Base-by-base conservation (phyloP, 2,113 vertebrate species). In the Pseudorhombus dupliciocellatus region DNA sequence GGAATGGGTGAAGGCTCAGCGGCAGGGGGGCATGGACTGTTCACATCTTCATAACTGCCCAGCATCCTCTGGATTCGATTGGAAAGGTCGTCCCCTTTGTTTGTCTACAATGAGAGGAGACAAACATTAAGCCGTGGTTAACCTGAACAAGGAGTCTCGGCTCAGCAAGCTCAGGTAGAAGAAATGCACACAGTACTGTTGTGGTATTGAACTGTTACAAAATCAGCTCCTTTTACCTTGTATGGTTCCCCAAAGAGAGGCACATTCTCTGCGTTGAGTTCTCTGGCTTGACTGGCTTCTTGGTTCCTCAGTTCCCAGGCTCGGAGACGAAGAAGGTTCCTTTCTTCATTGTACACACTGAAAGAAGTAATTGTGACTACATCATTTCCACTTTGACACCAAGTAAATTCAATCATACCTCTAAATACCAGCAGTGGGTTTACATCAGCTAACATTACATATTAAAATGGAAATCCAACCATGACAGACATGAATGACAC, bases 201-300 rank as follows among this genome's bases (percentile, higher is more conserved):
- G 16, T 20, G 46, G 46, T n/a, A 48, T 48, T 48, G 46, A 48
- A 48, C 46, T 48, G n/a, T 52, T 52, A 50, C 50, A 52, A 12
- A 9, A 48, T 7, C 46, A 48, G 46, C 20, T n/a, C 24, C 6
- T 7, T 26, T 80, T 93, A 99, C 97, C 96, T 98, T 99, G 89
- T 96, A 97, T 30, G 97, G 98, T 79, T 97, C 93, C 87, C 93
- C 93, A 88, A 98, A 99, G 52, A 97, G 95, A 0, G 96, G 96
- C 2, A 87, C 88, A 62, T 91, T 94, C 72, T 95, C 90, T 5
- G 80, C 61, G 65, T 93, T 92, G 12, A 78, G 71, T 44, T 95
- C 94, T 90, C 92, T 93, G 73, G 94, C 93, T 81, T 94, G 94
- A 75, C 92, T 94, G 68, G 85, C 90, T 87, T 97, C 96, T 87